Evolutionary conservation across 2,113 vertebrate genomes (phyloP).

Genomic region (Parotia lawesii): DNA sequence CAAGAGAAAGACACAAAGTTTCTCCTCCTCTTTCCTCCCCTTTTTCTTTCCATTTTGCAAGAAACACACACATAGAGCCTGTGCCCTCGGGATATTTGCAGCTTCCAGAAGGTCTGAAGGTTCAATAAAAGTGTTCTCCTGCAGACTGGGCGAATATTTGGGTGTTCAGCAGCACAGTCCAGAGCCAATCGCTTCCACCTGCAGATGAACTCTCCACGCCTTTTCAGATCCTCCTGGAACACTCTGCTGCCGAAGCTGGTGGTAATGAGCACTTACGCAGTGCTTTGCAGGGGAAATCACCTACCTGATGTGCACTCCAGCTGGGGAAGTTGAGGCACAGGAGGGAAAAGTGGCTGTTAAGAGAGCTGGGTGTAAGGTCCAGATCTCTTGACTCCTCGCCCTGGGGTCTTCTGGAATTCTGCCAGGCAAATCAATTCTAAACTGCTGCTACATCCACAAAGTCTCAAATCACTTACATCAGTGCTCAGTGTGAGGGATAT

Average conservation of each 20-base stretch:
- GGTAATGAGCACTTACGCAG: background rate
- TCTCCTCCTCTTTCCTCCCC: background rate
- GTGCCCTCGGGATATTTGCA: background rate
- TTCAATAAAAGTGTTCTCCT: background rate
- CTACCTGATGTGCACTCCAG: fast-evolving
- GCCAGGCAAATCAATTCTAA: background rate
- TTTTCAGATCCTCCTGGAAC: background rate
- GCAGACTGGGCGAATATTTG: background rate
- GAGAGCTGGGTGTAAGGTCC: background rate
- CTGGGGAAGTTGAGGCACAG: background rate
- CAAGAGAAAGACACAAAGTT: background rate
- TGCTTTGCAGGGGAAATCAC: background rate
- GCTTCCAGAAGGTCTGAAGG: background rate
- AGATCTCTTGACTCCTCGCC: background rate
- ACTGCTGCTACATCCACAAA: background rate
- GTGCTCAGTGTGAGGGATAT: background rate
- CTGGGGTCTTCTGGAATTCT: background rate
- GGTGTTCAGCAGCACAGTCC: background rate
- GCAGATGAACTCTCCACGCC: background rate
- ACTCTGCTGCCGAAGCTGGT: background rate
- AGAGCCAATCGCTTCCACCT: background rate
- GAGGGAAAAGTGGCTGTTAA: background rate
- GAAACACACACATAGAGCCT: background rate
- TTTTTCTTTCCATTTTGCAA: background rate
- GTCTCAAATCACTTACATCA: background rate